Conservation (phyloP, 2,113 vertebrate genomes). For the Marcusenius ussheri region DNA sequence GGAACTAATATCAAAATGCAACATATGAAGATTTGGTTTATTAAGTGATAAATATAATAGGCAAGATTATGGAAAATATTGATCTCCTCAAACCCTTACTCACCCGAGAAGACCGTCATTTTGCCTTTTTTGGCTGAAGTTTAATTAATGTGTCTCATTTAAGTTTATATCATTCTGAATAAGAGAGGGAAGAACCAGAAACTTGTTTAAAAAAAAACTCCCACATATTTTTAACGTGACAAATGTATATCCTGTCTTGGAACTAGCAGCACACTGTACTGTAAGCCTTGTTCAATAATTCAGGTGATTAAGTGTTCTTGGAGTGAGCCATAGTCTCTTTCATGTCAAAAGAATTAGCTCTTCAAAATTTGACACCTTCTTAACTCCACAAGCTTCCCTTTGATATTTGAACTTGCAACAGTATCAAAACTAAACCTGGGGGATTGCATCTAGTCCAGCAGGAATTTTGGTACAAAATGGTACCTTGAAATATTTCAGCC, state of each 20-base stretch:
- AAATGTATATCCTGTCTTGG: not conserved
- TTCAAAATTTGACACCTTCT: conserved; percentile 10
- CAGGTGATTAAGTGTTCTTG: conserved; percentile 7
- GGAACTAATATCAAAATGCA: not conserved
- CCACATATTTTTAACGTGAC: not conserved
- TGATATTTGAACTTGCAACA: conserved; percentile 16
- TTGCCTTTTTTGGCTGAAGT: not conserved
- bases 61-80: not conserved
- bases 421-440: conserved; percentile 6
- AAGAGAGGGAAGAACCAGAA: not conserved
- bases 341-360: conserved; percentile 5
- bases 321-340: not conserved
- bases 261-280: not conserved
- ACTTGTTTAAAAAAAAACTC: not conserved
- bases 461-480: conserved; percentile 15
- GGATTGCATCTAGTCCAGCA: not conserved
- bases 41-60: not conserved
- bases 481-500: not conserved
- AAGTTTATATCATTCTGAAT: not conserved
- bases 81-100: not conserved
- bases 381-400: conserved; percentile 7
- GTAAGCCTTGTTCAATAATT: conserved; percentile 18
- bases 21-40: not conserved
- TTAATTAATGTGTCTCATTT: not conserved
- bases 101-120: not conserved